Evolutionary conservation across 2,113 vertebrate genomes (phyloP).

Genomic region (Osmerus eperlanus): DNA sequence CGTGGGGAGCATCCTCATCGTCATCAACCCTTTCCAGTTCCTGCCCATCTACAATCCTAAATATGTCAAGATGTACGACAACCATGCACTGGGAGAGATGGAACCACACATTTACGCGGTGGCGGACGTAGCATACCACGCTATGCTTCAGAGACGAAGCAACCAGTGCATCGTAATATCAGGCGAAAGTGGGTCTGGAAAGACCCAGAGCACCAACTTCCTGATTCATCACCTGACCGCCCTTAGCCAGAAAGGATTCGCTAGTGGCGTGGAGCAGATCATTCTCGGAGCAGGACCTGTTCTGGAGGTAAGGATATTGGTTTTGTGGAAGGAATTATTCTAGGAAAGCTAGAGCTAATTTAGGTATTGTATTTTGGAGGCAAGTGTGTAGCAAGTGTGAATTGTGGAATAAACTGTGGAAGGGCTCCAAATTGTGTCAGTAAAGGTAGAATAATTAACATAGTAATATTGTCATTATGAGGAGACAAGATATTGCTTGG

Average conservation of each 20-base stretch:
- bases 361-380: no score
- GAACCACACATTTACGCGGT: constrained; percentile 98
- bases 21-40: constrained; percentile 98
- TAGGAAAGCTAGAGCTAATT: no score
- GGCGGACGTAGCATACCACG: constrained; percentile 94
- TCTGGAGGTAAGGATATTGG: constrained; percentile 84
- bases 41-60: constrained; percentile 99
- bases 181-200: constrained; percentile 96
- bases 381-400: no score
- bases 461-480: no score
- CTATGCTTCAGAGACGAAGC: constrained; percentile 90
- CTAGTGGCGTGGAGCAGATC: constrained; percentile 98
- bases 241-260: constrained; percentile 98
- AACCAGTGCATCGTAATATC: constrained; percentile 99
- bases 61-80: constrained; percentile 99
- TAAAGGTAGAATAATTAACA: no score
- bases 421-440: no score
- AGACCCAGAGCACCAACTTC: constrained; percentile 99
- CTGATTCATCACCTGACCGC: constrained; percentile 98
- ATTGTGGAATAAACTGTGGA: no score
- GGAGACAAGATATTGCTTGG: no score
- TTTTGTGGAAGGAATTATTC: background rate
- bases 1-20: constrained; percentile 94
- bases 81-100: constrained; percentile 91
- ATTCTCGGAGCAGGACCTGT: constrained; percentile 98